Percentiles rank a stretch among this genome's conserved stretches.
These are phyloP conservation scores for Thunnus maccoyii DNA, from an alignment of 2,113 vertebrate species.

Conservation along the genomic window DNA sequence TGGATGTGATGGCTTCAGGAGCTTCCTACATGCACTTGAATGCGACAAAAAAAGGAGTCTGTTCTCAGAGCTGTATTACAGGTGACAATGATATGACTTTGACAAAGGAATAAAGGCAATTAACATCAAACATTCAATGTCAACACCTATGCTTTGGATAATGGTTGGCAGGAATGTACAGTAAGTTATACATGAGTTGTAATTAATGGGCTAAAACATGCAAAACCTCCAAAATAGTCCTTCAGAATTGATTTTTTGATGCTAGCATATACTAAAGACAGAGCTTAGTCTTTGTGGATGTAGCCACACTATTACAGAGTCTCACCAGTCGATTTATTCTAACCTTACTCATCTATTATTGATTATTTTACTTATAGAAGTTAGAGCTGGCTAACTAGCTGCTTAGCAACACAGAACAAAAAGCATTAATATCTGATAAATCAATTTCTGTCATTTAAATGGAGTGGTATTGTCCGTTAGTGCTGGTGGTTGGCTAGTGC, in stretches of 20 bases:
- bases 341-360: not conserved
- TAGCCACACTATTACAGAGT: not conserved
- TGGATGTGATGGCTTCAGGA: not conserved
- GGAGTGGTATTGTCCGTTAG: constrained; percentile 47
- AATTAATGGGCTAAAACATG: constrained; percentile 62
- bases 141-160: not conserved
- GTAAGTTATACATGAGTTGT: not conserved
- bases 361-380: not conserved
- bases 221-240: constrained; percentile 8
- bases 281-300: not conserved
- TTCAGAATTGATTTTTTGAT: not conserved
- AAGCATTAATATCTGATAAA: not conserved
- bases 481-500: constrained; percentile 61
- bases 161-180: constrained; percentile 1
- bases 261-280: not conserved
- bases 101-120: not conserved
- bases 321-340: not conserved
- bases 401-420: constrained; percentile 31
- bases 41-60: not conserved
- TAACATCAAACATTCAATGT: not conserved
- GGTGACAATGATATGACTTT: not conserved
- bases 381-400: not conserved
- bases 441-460: constrained; percentile 24
- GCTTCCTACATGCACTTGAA: constrained; percentile 2
- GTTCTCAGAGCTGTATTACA: not conserved